Evolutionary conservation across 23 tunicate genomes (phyloP), one percentile per base, ranked within the genome.

Genomic region (Phallusia fumigata): DNA sequence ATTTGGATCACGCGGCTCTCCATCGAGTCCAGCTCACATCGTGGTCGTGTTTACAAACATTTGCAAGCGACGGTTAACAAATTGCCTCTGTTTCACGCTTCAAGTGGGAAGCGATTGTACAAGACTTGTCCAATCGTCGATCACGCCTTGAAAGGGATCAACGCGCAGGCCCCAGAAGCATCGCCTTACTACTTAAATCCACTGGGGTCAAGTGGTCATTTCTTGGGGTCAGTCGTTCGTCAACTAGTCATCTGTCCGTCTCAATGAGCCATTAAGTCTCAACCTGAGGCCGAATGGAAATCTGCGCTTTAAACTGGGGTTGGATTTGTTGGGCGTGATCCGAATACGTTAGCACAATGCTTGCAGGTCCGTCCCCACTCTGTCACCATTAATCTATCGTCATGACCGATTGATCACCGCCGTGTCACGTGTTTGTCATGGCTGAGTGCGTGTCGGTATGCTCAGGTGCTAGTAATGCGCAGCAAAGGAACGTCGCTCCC

Each of bases 141-240:
- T 58, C 69, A 58, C 69, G 69, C 28, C 69, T 58, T 58, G 69
- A 58, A 58, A 58, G 69, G 69, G 69, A 58, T 58, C 69, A 58
- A 24, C 69, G 69, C 1, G 3, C 69, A 21, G 26, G 28, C 69
- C 69, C 69, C 69, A 21, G 2, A 6, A 13, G 26, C 69, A 22
- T 24, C 69, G 16, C 69, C 26, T 40, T 40, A 40, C 47, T 40
- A 40, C 47, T 40, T 40, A 40, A 40, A 40, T 40, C 47, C 47
- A 40, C 10, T 10, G 69, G 69, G 69, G 69, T 58, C 69, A 58
- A 58, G 69, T 58, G 69, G 69, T 58, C 69, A 58, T 58, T 58
- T 58, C 69, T 58, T 58, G 69, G 69, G 69, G 69, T 58, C 69
- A 58, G 15, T 58, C 69, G 69, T 58, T 58, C 69, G 69, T 58